Base-by-base conservation (phyloP, 2,113 vertebrate species). In the Pteropus alecto region DNA sequence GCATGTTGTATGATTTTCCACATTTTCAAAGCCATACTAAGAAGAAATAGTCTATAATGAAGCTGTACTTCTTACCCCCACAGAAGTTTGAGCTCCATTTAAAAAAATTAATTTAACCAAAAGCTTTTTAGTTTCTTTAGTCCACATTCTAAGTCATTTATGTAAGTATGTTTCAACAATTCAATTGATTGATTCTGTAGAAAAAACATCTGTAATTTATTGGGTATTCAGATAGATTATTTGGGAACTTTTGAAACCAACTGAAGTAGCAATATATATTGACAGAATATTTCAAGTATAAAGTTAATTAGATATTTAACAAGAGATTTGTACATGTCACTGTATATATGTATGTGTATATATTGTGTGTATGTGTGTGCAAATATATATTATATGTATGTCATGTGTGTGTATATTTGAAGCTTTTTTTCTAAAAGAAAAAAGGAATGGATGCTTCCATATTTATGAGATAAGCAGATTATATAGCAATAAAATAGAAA, bases 181-280 rank as follows among this genome's bases (percentile, higher is more conserved):
- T 76, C 24, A 24, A 6, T 77, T 83, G 63, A 14, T 86, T 87
- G 43, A n/a, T 48, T 92, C 16, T 43, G 0, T 30, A 76, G 24
- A 26, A 93, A 19, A 86, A 41, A 67, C 5, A n/a, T 60, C 16
- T 73, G 2, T 58, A 51, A 9, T 88, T 89, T 81, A 26, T 54
- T 77, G 58, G n/a, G 2, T 67, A 26, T 56, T 91, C 60, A 83
- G 61, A 38, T 15, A 93, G 19, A 15, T 46, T 41, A 28, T 67
- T 61, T 61, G 33, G 30, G 1, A 93, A n/a, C 26, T 76, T 93
- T 95, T n/a, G 81, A 91, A 94, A 41, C 28, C 60, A 89, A 18
- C 2, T 22, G 3, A 54, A 81, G 7, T 77, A 85, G 28, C 67
- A 63, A 46, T 30, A 22, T 41, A n/a, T 38, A 65, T 38, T 83